phyloP scores from a whole-genome alignment of 1,140 invertebrate species.

The Pogonognathellus flavescens region DNA sequence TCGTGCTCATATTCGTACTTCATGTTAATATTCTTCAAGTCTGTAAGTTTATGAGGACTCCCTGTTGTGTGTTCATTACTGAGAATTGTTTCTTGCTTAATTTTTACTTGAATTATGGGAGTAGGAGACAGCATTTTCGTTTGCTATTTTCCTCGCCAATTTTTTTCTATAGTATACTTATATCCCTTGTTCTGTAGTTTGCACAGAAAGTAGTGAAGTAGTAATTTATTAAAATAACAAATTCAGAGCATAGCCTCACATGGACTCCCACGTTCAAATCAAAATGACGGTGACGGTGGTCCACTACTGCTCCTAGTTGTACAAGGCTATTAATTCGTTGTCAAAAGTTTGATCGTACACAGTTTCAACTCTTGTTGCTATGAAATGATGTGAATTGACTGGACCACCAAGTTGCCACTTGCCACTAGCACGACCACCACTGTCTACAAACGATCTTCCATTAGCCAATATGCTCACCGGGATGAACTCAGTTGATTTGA shows the following conservation, averaged over 20 bases:
- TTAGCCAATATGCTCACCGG: slow-evolving; percentile 21
- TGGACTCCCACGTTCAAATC: slow-evolving; percentile 45
- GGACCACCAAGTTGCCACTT: slow-evolving; percentile 44
- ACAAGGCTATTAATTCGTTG: slow-evolving; percentile 48
- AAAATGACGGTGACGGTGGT: not conserved
- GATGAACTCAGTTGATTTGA: not conserved
- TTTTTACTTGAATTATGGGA: slow-evolving; percentile 46
- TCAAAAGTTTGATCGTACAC: slow-evolving; percentile 27
- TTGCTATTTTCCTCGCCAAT: not conserved
- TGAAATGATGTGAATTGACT: slow-evolving; percentile 45
- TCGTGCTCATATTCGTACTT: slow-evolving; percentile 25
- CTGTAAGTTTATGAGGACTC: slow-evolving; percentile 30
- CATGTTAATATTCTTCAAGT: slow-evolving; percentile 28
- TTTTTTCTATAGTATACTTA: not conserved
- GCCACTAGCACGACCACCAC: slow-evolving; percentile 46
- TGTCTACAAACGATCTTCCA: slow-evolving; percentile 9
- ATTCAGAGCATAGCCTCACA: slow-evolving; percentile 5
- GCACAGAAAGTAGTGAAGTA: not conserved
- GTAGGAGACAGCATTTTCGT: slow-evolving; percentile 25
- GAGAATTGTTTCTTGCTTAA: slow-evolving; percentile 24
- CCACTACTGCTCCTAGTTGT: slow-evolving; percentile 18
- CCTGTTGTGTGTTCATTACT: not conserved
- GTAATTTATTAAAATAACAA: not conserved
- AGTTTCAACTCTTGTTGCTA: not conserved
- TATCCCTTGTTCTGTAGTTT: not conserved